Evolutionary conservation across 2,113 vertebrate species (phyloP).

Genomic region (Chamaetylas fuelleborni): DNA sequence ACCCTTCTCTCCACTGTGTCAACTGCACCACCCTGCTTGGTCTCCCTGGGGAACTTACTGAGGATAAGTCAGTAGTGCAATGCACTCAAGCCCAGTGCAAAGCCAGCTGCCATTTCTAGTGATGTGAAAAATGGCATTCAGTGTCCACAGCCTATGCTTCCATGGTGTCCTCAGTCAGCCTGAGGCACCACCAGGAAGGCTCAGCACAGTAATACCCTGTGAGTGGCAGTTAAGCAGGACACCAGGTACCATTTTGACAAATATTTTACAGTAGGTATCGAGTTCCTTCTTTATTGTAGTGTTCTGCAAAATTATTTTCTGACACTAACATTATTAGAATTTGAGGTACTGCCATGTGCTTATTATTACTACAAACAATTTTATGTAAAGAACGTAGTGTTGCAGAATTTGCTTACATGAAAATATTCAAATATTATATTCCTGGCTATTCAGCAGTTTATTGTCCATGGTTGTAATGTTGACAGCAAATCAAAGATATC

Average conservation of each 20-base stretch:
- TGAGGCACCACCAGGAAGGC: neutral
- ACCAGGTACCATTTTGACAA: neutral
- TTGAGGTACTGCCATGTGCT: neutral
- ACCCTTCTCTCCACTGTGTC: neutral
- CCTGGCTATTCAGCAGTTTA: neutral
- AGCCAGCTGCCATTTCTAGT: neutral
- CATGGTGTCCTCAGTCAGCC: accelerated
- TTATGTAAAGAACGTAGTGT: neutral
- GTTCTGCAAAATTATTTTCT: neutral
- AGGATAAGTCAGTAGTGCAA: neutral
- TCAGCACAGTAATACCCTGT: neutral
- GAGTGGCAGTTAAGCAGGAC: neutral
- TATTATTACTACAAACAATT: neutral
- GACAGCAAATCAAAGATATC: neutral
- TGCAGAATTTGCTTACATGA: neutral
- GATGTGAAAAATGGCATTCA: neutral
- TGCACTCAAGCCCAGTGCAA: neutral
- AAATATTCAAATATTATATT: neutral
- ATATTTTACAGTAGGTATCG: neutral
- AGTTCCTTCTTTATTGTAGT: neutral
- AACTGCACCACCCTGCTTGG: neutral
- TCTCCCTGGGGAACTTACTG: neutral
- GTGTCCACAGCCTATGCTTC: neutral
- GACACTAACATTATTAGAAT: neutral
- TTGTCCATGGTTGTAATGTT: neutral